phyloP scores from a whole-genome alignment of 1,140 invertebrate species.

The Microplitis demolitor region DNA sequence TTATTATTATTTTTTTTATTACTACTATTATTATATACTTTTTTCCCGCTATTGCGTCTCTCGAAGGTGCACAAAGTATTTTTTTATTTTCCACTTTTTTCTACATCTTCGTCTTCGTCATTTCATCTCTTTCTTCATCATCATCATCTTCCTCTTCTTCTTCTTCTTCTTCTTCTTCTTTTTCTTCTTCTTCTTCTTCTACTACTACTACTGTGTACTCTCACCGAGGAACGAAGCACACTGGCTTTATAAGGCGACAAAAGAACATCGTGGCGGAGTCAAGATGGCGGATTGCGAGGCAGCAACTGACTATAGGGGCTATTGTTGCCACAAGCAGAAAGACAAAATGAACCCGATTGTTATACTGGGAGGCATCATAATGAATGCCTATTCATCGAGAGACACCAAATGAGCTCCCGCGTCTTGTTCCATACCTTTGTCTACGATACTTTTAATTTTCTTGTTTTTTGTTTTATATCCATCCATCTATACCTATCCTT shows the following conservation, averaged over 20 bases:
- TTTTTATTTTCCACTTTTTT: background rate
- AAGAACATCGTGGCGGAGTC: constrained; percentile 53
- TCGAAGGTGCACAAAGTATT: too few species aligned
- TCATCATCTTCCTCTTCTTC: background rate
- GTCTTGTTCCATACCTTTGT: constrained; percentile 54
- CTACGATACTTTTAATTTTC: constrained; percentile 58
- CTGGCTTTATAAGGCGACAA: constrained; percentile 48
- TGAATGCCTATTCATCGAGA: constrained; percentile 53
- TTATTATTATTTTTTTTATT: background rate
- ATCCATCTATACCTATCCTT: background rate
- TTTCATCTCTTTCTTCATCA: background rate
- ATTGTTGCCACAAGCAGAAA: constrained; percentile 56
- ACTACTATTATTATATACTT: background rate
- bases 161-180: background rate
- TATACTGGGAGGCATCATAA: constrained; percentile 54
- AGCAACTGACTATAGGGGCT: constrained; percentile 38
- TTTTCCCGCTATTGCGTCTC: background rate
- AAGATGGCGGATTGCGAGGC: constrained; percentile 51
- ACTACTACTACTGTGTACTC: background rate
- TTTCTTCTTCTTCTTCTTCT: background rate
- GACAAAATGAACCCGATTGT: constrained; percentile 56
- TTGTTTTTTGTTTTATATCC: constrained; percentile 43
- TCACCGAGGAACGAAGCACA: constrained; percentile 24
- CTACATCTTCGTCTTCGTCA: background rate
- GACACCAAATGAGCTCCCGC: constrained; percentile 58